Evolutionary conservation across 2,797 vertebrate species (phyloP).

Genomic region (Sebastes wilsoni): DNA sequence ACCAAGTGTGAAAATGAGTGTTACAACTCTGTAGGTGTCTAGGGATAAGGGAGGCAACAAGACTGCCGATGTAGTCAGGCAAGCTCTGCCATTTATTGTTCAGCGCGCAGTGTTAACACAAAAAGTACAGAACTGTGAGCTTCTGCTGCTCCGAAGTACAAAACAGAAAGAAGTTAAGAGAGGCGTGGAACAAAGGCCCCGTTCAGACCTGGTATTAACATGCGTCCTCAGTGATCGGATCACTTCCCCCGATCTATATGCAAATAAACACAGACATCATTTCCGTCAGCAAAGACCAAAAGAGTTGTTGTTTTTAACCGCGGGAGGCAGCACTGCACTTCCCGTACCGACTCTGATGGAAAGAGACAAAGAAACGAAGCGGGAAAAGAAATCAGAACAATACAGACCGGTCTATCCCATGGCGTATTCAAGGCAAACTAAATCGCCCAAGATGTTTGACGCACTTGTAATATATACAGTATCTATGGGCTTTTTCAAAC

Average conservation of each 20-base stretch:
- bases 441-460: neutral
- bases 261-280: neutral
- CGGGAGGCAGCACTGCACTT: neutral
- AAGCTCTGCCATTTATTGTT: too few relatives aligned
- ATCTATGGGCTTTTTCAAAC: neutral
- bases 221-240: neutral
- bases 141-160: too few relatives aligned
- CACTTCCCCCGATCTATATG: neutral
- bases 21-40: too few relatives aligned
- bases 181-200: neutral
- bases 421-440: too few relatives aligned
- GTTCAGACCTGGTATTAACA: neutral
- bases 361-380: neutral
- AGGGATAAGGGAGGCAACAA: too few relatives aligned
- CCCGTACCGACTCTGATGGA: neutral
- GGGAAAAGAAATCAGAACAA: neutral
- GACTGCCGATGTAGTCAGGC: too few relatives aligned
- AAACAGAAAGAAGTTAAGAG: too few relatives aligned
- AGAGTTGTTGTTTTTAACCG: neutral
- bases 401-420: neutral
- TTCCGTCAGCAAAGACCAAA: neutral
- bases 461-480: neutral
- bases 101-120: too few relatives aligned
- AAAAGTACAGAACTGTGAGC: too few relatives aligned
- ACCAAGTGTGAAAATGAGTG: slow-evolving; percentile 23